phyloP scores from a whole-genome alignment of 2,113 vertebrate species.

The Periophthalmodon schlosseri region DNA sequence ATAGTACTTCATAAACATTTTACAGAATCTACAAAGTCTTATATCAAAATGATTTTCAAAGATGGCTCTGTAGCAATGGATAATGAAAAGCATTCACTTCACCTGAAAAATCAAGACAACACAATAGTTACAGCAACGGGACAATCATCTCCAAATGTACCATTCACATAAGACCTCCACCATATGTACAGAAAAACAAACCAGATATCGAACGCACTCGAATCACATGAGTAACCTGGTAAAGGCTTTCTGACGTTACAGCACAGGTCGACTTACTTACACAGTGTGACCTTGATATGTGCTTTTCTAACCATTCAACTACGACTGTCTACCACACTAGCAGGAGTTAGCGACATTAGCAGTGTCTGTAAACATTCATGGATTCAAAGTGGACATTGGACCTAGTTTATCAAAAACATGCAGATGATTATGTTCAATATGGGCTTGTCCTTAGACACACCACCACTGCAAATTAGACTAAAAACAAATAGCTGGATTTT shows the following conservation, averaged over 20 bases:
- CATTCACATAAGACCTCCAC: slow-evolving; percentile 27
- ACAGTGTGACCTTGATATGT: slow-evolving; percentile 63
- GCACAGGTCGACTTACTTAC: slow-evolving; percentile 56
- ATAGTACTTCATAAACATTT: slow-evolving; percentile 65
- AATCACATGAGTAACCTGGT: slow-evolving; percentile 62
- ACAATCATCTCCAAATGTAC: slow-evolving; percentile 57
- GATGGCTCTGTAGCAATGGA: slow-evolving; percentile 20
- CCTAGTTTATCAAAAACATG: slow-evolving; percentile 53
- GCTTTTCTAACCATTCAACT: slow-evolving; percentile 66
- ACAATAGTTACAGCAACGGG: slow-evolving; percentile 61
- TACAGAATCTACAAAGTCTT: slow-evolving; percentile 65
- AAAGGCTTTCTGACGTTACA: slow-evolving; percentile 54
- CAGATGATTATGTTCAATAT: slow-evolving; percentile 2
- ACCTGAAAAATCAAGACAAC: slow-evolving; percentile 63
- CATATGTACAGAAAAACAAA: slow-evolving; percentile 73
- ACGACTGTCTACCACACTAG: slow-evolving; percentile 46
- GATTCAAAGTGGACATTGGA: slow-evolving; percentile 49
- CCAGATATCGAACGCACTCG: slow-evolving; percentile 70
- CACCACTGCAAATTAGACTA: background rate
- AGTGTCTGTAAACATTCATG: slow-evolving; percentile 70
- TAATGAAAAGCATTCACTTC: slow-evolving; percentile 44
- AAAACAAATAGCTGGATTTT: slow-evolving; percentile 1
- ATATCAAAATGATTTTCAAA: slow-evolving; percentile 55
- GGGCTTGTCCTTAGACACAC: background rate
- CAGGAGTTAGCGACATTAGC: slow-evolving; percentile 34